Conservation (phyloP, 2,113 vertebrate species). For the Ictalurus furcatus region DNA sequence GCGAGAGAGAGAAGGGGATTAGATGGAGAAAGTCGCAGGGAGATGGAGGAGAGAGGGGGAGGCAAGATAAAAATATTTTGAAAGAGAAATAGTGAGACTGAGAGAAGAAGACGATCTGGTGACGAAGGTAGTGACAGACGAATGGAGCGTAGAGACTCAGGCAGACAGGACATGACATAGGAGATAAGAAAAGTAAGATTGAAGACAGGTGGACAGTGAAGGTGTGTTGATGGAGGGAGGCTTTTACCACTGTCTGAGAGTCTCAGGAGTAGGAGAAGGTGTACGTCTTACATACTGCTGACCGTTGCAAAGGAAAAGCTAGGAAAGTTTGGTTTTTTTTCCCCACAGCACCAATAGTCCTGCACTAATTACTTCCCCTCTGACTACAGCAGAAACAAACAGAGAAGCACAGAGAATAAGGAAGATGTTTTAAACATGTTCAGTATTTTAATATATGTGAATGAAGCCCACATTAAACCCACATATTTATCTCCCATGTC, state of each 20-base stretch:
- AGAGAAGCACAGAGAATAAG: not conserved
- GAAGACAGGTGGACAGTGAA: not conserved
- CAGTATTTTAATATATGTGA: not conserved
- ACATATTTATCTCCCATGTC: not conserved
- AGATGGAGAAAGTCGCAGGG: not conserved
- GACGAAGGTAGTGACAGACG: not conserved
- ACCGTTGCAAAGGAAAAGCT: not conserved
- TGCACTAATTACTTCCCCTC: slow-evolving; percentile 33
- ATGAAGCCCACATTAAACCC: not conserved
- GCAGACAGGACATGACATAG: not conserved
- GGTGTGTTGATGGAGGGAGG: not conserved
- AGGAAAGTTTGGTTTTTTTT: slow-evolving; percentile 17
- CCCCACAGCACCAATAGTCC: slow-evolving; percentile 9
- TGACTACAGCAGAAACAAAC: slow-evolving; percentile 6
- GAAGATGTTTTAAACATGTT: not conserved
- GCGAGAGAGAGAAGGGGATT: not conserved
- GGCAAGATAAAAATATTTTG: not conserved
- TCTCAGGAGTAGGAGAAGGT: not conserved
- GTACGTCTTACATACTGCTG: not conserved
- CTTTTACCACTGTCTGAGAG: not conserved
- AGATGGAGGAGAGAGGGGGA: not conserved
- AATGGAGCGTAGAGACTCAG: not conserved
- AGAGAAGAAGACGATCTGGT: not conserved
- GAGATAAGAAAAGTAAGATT: not conserved
- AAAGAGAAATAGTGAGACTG: not conserved